Percentiles rank a stretch among this genome's conserved stretches.
These are phyloP conservation scores for Cryptocephalus moraei DNA, from an alignment of 2,888 invertebrate genomes.

Conservation along the genomic window DNA sequence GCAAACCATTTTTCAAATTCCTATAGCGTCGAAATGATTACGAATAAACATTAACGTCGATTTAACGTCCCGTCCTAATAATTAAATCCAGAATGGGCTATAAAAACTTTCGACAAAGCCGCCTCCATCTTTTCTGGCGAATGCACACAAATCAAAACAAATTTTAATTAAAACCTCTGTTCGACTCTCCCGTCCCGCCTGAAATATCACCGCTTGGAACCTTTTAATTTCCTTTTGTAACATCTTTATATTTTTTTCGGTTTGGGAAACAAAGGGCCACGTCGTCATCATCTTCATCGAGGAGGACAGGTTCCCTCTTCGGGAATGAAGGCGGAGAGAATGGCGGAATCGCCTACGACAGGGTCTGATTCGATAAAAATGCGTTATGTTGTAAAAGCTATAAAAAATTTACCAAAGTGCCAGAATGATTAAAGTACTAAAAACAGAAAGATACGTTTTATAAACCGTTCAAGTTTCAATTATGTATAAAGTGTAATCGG, in stretches of 20 bases:
- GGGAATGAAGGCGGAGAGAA: not conserved
- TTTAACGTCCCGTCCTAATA: too few relatives aligned
- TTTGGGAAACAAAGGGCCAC: constrained; percentile 2
- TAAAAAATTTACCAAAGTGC: too few relatives aligned
- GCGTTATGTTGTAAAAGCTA: too few relatives aligned
- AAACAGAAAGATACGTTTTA: too few relatives aligned
- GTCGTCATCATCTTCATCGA: not conserved
- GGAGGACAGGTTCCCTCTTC: not conserved
- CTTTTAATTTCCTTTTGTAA: constrained; percentile 3
- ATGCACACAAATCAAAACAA: not conserved
- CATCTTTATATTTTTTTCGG: constrained; percentile 3
- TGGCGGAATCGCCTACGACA: not conserved
- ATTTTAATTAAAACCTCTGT: not conserved
- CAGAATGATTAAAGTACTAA: too few relatives aligned
- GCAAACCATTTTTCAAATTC: too few relatives aligned
- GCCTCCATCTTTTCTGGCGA: not conserved
- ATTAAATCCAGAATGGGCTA: too few relatives aligned
- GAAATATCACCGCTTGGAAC: not conserved
- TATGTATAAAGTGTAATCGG: not conserved
- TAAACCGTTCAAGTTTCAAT: not conserved
- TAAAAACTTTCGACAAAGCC: too few relatives aligned
- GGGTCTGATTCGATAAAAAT: not conserved
- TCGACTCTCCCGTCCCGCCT: not conserved
- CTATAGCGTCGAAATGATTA: too few relatives aligned
- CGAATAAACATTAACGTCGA: too few relatives aligned